Conservation (phyloP, 2,888 invertebrate species). For the Andrena haemorrhoa region DNA sequence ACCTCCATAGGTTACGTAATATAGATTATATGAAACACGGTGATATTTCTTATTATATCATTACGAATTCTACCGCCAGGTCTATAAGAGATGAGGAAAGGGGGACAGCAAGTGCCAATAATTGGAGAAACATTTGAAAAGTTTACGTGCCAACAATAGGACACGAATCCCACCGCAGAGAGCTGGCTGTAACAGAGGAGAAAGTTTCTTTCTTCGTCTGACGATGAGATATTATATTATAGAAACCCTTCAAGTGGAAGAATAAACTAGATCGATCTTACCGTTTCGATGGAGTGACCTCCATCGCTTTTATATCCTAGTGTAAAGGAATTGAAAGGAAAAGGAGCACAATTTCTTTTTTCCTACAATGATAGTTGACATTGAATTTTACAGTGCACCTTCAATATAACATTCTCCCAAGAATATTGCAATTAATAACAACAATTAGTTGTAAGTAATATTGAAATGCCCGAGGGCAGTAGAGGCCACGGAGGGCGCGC, state of each 20-base stretch:
- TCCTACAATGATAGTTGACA: no score
- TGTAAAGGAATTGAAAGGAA: neutral
- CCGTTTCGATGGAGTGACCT: constrained; percentile 3
- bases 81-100: neutral
- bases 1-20: no score
- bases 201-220: neutral
- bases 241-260: neutral
- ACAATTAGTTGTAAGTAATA: no score
- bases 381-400: no score
- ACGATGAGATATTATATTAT: neutral
- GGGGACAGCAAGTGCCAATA: neutral
- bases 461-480: no score
- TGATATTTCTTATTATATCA: neutral
- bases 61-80: neutral
- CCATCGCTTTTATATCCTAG: neutral
- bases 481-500: no score
- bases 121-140: constrained; percentile 5
- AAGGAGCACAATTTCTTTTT: no score
- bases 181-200: neutral
- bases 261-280: constrained; percentile 11
- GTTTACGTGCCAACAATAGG: neutral
- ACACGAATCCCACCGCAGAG: neutral
- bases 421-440: no score
- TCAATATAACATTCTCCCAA: no score
- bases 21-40: neutral